phyloP scores from a whole-genome alignment of 2,797 vertebrate species.

The Clarias laeviceps region DNA sequence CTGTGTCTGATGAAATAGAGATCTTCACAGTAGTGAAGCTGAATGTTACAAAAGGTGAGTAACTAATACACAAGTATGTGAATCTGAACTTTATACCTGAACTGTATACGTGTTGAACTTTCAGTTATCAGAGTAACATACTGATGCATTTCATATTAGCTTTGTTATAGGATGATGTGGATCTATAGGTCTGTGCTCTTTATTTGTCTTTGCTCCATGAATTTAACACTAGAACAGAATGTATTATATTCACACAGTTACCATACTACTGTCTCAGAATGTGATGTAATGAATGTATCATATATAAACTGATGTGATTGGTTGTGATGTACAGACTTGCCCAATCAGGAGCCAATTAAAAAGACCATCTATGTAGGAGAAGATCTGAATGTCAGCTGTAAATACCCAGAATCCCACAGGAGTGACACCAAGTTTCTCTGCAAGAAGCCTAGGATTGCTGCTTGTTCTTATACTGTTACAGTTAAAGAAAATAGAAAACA shows the following conservation, averaged over 20 bases:
- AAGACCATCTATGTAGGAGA: not conserved
- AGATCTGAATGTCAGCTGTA: not conserved
- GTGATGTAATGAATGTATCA: not conserved
- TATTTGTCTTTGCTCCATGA: not conserved
- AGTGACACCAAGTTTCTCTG: conserved; percentile 7
- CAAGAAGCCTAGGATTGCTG: not conserved
- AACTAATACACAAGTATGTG: not conserved
- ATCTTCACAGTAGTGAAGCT: not conserved
- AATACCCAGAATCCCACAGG: conserved; percentile 9
- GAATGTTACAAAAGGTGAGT: not conserved
- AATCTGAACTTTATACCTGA: not conserved
- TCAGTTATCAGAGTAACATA: not conserved
- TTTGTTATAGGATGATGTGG: not conserved
- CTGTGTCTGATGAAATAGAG: not conserved
- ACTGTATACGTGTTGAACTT: not conserved
- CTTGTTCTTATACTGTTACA: not conserved
- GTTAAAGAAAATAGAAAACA: not conserved
- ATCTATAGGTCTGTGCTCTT: not conserved
- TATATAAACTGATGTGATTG: not conserved
- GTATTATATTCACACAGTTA: not conserved
- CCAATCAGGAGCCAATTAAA: not conserved
- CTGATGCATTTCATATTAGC: not conserved
- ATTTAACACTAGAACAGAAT: not conserved
- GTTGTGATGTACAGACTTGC: not conserved
- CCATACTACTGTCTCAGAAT: not conserved